Evolutionary conservation across 2,113 vertebrate genomes (phyloP), one percentile per base, ranked within the genome.

Genomic region (Notarius lentiginosus): DNA sequence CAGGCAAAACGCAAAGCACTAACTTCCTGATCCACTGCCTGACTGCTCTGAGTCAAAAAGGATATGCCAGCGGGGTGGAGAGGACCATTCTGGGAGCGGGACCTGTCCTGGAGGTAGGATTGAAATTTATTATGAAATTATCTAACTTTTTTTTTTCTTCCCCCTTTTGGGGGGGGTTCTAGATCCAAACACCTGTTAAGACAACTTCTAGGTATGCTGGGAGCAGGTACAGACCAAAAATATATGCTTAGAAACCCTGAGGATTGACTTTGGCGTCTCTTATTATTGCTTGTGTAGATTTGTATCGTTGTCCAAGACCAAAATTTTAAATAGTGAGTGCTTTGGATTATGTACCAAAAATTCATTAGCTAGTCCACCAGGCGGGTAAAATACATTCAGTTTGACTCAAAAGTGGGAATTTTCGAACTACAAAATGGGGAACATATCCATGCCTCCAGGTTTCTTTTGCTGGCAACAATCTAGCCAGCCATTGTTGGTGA

Each of bases 11-110:
- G 0, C 98, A 99, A 92, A 99, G 97, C 92, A 99, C 98, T 91
- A 99, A 99, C 94, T 99, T 99, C 91, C 94, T 99, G 91, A 99
- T 99, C 94, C 98, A 99, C 94, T 99, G 98, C 91, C 94, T 99
- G 90, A 99, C 98, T 0, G 98, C 98, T 0, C 96, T 99, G 88
- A 99, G 98, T 95, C 98, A 99, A 94, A 99, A 99, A 90, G 98
- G 98, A 87, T 97, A 99, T 0, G 98, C 98, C 79, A 99, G 98
- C 0, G 98, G 98, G 0, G 98, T 99, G 30, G 98, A 99, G 93
- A 96, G 98, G 90, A 99, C 98, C 91, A 99, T 99, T 89, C 94
- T 99, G 87, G 98, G 98, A 10, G 98, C 98, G 0, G 98, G 98
- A 89, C 98, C 98, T 0, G 98, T 99, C 24, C 94, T 99, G n/a